Base-by-base conservation (phyloP, 2,113 vertebrate genomes). In the Campylomormyrus numenius region DNA sequence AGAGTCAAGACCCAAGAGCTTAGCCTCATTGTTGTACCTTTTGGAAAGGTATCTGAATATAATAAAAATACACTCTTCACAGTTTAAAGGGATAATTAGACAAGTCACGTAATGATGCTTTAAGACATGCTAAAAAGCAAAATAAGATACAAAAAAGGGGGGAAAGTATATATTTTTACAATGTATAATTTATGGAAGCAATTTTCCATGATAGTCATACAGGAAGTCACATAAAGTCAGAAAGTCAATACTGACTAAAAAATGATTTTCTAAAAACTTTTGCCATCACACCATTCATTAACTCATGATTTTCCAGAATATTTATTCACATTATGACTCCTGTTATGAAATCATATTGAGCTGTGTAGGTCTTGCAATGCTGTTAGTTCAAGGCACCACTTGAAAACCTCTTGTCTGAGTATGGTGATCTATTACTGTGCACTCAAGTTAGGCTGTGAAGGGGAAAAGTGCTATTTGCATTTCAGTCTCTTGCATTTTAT, bases 321-420 rank as follows among this genome's bases (percentile, higher is more conserved):
- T 53, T 87, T n/a, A 87, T 27, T 17, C 85, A 27, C 15, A 87
- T 87, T 53, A 56, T 53, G 35, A 87, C 42, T 85, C 42, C 83
- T 85, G 42, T 48, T 85, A 85, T 48, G 48, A 87, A 87, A 87
- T 87, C 46, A 87, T 56, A 27, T 87, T 87, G 19, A 87, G 24
- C 31, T 52, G 15, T 17, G 15, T 50, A 53, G 27, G 85, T 87
- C 85, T 39, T 87, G 31, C 50, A 35, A 9, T n/a, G 85, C 85
- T 53, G 15, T 53, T 49, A 52, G 85, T 53, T 56, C 85, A 56
- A 53, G 50, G 85, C 27, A 87, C 49, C 85, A 53, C 50, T 87
- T 56, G 85, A 87, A 87, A 49, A 87, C 48, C 85, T 35, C 50
- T 53, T 21, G 50, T 35, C 85, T 53, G 85, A 56, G 85, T 39